These are phyloP conservation scores for Stomorhina lunata DNA, from an alignment of 2,888 invertebrate genomes.

Conservation along the genomic window DNA sequence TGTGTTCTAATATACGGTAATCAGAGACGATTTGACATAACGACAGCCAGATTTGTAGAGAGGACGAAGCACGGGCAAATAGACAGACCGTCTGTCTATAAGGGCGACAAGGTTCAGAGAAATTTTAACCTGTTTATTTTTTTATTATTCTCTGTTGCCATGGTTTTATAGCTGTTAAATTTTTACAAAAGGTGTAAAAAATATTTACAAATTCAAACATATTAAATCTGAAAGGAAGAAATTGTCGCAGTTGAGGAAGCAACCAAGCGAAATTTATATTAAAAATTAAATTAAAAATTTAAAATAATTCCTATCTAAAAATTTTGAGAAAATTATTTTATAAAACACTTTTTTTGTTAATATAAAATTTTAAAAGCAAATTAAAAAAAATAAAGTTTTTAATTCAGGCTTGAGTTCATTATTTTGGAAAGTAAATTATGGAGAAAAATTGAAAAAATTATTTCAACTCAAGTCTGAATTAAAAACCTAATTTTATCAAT, in stretches of 20 bases:
- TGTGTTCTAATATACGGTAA: slow-evolving; percentile 31
- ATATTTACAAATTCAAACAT: not conserved
- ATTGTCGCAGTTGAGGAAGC: not conserved
- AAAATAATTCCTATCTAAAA: too few relatives aligned
- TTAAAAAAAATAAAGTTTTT: too few relatives aligned
- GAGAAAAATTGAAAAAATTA: too few relatives aligned
- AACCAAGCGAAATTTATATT: not conserved
- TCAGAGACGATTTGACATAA: slow-evolving; percentile 23
- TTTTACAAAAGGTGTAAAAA: not conserved
- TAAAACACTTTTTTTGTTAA: too few relatives aligned
- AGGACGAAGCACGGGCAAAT: not conserved
- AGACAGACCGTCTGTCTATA: not conserved
- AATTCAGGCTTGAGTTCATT: too few relatives aligned
- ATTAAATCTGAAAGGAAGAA: not conserved
- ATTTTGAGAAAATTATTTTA: too few relatives aligned
- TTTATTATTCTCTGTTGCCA: too few relatives aligned
- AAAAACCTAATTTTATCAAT: too few relatives aligned
- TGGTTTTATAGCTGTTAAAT: slow-evolving; percentile 15
- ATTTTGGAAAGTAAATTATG: too few relatives aligned
- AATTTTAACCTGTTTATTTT: not conserved
- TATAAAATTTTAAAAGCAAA: too few relatives aligned
- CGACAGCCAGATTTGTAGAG: not conserved
- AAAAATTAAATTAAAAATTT: too few relatives aligned
- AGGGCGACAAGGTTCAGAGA: not conserved
- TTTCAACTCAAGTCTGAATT: too few relatives aligned